Conservation (phyloP, 2,888 invertebrate genomes). For the Odontomyia ornata region DNA sequence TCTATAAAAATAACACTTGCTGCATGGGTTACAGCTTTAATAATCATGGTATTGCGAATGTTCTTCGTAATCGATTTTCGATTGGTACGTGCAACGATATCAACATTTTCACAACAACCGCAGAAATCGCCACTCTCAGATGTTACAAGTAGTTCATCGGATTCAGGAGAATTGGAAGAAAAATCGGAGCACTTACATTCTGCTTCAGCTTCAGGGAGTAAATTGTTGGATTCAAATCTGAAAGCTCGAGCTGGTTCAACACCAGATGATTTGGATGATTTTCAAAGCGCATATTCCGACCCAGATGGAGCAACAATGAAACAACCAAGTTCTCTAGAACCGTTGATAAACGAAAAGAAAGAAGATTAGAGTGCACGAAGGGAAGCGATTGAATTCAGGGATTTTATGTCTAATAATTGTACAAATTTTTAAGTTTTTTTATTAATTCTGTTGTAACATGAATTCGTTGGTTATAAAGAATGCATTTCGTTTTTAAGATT, state of each 20-base stretch:
- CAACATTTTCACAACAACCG: not conserved
- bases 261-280: constrained; percentile 42
- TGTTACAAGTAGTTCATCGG: not conserved
- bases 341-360: not conserved
- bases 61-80: constrained; percentile 59
- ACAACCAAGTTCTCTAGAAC: constrained; percentile 13
- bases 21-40: constrained; percentile 57
- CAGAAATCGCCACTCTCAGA: not conserved
- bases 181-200: not conserved
- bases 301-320: not conserved
- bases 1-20: constrained; percentile 56
- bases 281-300: constrained; percentile 40
- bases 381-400: constrained; percentile 16
- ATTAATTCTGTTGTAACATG: not conserved
- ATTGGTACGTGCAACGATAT: constrained; percentile 51
- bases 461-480: constrained; percentile 2
- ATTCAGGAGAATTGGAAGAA: constrained; percentile 5
- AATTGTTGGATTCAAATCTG: not conserved
- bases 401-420: constrained; percentile 12
- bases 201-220: no score
- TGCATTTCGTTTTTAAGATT: no score
- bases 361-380: not conserved
- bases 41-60: constrained; percentile 58
- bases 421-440: constrained; percentile 24
- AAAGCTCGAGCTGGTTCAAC: constrained; percentile 17